Evolutionary conservation across 1,140 invertebrate genomes (phyloP).

Genomic region (Neelides sp.): DNA sequence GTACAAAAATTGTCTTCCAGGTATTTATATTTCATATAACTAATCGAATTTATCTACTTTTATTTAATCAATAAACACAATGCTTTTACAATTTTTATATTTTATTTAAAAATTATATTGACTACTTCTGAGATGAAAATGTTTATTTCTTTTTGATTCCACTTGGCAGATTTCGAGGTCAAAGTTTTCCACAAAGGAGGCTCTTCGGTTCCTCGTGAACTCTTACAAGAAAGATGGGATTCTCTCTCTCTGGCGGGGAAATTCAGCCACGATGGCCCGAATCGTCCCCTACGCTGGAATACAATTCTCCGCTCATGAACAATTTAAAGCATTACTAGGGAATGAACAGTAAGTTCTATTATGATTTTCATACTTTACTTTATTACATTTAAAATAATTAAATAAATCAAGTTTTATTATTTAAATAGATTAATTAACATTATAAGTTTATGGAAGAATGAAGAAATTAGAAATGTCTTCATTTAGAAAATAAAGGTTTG

Average conservation of each 20-base stretch:
- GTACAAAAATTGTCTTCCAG: conserved; percentile 98
- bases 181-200: conserved; percentile 64
- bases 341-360: conserved; percentile 1
- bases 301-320: conserved; percentile 93
- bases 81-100: conserved; percentile 21
- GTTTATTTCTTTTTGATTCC: too few species aligned
- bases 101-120: conserved; percentile 33
- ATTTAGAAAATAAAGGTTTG: too few species aligned
- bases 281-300: conserved; percentile 95
- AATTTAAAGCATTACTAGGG: conserved; percentile 73
- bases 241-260: conserved; percentile 82
- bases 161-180: conserved; percentile 40
- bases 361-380: background rate
- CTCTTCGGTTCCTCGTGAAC: conserved; percentile 58
- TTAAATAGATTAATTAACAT: background rate
- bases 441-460: background rate
- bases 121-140: background rate
- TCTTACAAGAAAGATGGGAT: conserved; percentile 62
- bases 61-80: background rate
- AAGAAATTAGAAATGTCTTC: conserved; percentile 1
- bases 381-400: background rate
- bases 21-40: conserved; percentile 35
- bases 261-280: conserved; percentile 87
- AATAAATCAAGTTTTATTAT: background rate
- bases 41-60: conserved; percentile 1